Evolutionary conservation across 1,140 invertebrate genomes (phyloP).

Genomic region (Solenopsis invicta): DNA sequence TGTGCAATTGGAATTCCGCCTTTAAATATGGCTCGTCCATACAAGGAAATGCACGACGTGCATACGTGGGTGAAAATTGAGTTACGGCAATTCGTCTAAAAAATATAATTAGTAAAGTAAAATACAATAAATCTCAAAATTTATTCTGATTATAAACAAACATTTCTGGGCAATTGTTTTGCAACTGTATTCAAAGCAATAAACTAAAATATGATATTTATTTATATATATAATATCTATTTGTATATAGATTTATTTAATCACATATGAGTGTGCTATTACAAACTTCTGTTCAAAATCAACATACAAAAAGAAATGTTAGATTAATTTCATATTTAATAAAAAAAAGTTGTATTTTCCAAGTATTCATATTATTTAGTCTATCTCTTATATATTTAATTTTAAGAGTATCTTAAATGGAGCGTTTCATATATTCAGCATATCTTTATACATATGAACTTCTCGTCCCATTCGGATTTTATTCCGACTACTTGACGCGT

Average conservation of each 20-base stretch:
- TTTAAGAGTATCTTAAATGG: neutral
- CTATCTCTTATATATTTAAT: neutral
- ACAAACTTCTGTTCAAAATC: too few relatives aligned
- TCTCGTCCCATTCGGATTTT: neutral
- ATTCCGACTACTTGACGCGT: neutral
- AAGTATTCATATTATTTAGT: too few relatives aligned
- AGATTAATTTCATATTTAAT: too few relatives aligned
- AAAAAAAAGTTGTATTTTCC: too few relatives aligned
- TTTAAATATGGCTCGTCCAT: constrained; percentile 96
- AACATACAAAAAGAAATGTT: too few relatives aligned
- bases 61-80: constrained; percentile 93
- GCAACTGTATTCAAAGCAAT: neutral
- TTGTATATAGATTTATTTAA: too few relatives aligned
- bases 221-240: too few relatives aligned
- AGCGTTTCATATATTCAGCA: neutral
- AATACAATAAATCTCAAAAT: neutral
- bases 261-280: too few relatives aligned
- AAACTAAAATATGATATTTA: neutral
- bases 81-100: constrained; percentile 91
- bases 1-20: constrained; percentile 90
- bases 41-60: constrained; percentile 94
- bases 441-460: neutral
- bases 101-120: neutral
- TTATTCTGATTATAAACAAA: constrained; percentile 2
- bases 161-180: neutral